phyloP scores from a whole-genome alignment of 2,113 vertebrate species.

The Poicephalus gulielmi region DNA sequence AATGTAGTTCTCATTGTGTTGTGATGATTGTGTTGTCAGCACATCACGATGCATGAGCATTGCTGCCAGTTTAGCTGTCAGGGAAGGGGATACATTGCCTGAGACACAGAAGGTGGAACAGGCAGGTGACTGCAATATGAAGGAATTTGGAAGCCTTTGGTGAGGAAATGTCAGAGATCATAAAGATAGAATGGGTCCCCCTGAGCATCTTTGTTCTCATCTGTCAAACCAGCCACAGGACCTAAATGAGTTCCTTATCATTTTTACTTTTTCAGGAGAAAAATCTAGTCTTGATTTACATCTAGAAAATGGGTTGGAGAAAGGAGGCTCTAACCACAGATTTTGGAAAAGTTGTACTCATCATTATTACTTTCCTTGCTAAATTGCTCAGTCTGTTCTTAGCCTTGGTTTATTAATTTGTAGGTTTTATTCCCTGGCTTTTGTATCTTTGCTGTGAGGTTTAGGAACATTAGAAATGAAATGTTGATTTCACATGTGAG shows the following conservation, averaged over 20 bases:
- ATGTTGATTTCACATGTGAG: constrained; percentile 14
- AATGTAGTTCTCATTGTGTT: constrained; percentile 12
- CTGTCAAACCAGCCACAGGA: neutral
- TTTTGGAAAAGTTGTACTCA: neutral
- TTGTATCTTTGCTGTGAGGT: neutral
- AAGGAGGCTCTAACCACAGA: neutral
- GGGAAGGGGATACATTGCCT: neutral
- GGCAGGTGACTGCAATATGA: neutral
- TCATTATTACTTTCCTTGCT: neutral
- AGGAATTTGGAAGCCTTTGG: neutral
- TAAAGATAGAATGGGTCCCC: neutral
- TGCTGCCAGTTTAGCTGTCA: neutral
- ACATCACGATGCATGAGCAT: neutral
- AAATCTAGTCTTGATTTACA: neutral
- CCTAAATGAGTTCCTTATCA: neutral
- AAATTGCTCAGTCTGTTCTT: neutral
- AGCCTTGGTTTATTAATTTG: neutral
- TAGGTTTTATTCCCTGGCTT: neutral
- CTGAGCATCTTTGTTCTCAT: neutral
- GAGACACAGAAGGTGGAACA: neutral
- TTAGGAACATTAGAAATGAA: neutral
- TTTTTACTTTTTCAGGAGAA: neutral
- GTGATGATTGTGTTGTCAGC: constrained; percentile 6
- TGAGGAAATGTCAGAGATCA: neutral
- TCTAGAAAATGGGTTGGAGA: neutral